Percentiles rank a stretch among this genome's conserved stretches.
Evolutionary conservation across 1,140 invertebrate species (phyloP).

Genomic region (Ganaspis sp.): DNA sequence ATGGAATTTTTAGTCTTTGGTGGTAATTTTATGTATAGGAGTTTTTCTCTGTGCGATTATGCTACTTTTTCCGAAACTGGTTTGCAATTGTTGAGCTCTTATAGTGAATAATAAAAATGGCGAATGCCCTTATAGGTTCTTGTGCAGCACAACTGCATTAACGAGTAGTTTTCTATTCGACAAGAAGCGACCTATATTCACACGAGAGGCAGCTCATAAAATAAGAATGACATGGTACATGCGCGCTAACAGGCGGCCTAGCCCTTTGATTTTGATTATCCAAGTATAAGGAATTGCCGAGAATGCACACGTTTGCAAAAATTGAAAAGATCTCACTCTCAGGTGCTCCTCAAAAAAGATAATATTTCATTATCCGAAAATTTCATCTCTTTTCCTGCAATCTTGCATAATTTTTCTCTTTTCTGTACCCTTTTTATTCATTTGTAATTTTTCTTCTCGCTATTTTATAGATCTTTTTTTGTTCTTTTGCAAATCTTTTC

Average conservation of each 20-base stretch:
- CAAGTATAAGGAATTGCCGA: conserved; percentile 13
- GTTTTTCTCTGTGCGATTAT: too few species aligned
- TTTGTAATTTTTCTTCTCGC: too few species aligned
- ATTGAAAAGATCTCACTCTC: neutral
- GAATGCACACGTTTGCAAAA: conserved; percentile 12
- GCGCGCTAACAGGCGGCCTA: conserved; percentile 16
- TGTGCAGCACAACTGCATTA: conserved; percentile 18
- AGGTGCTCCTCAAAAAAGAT: neutral
- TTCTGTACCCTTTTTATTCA: too few species aligned
- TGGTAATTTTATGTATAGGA: too few species aligned
- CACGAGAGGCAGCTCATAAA: conserved; percentile 33
- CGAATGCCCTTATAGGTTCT: conserved; percentile 27
- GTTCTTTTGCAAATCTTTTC: too few species aligned
- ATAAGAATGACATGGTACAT: conserved; percentile 41
- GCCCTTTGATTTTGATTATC: conserved; percentile 49
- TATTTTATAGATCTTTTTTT: too few species aligned
- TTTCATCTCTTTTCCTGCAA: neutral
- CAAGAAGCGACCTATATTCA: conserved; percentile 45
- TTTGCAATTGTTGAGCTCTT: neutral
- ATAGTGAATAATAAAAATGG: neutral
- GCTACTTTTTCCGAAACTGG: too few species aligned
- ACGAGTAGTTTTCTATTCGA: conserved; percentile 36
- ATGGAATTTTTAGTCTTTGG: neutral
- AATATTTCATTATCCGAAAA: neutral
- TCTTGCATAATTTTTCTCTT: too few species aligned